Percentiles rank a stretch among this genome's conserved stretches.
These are phyloP conservation scores for Leptinotarsa texana DNA, from an alignment of 1,140 invertebrate genomes.

Conservation along the genomic window DNA sequence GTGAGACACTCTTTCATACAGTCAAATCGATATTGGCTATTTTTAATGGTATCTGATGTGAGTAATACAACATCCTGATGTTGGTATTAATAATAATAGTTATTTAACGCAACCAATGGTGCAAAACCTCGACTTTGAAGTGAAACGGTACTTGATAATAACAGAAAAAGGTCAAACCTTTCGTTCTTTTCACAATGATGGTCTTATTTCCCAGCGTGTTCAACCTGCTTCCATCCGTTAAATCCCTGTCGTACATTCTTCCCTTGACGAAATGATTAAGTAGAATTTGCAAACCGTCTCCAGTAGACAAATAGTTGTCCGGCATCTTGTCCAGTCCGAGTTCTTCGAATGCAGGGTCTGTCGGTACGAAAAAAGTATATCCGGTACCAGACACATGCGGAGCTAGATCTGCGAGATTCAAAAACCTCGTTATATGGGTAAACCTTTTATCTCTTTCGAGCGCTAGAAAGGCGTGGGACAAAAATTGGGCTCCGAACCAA, in stretches of 20 bases:
- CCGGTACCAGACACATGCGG: constrained; percentile 63
- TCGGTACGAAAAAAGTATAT: constrained; percentile 68
- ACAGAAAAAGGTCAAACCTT: constrained; percentile 47
- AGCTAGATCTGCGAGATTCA: constrained; percentile 64
- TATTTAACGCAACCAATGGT: too few relatives aligned
- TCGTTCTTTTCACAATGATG: constrained; percentile 58
- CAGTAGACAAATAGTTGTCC: constrained; percentile 63
- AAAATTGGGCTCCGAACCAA: constrained; percentile 66
- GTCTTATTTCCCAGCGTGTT: constrained; percentile 61
- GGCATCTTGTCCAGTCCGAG: constrained; percentile 61
- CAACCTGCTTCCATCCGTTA: constrained; percentile 59
- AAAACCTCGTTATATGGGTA: constrained; percentile 62
- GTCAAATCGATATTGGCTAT: too few relatives aligned
- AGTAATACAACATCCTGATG: too few relatives aligned
- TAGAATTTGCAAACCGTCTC: constrained; percentile 60
- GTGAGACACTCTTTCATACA: too few relatives aligned
- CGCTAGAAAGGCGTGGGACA: constrained; percentile 65
- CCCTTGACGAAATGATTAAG: constrained; percentile 67
- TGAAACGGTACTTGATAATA: too few relatives aligned
- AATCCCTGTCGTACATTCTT: constrained; percentile 63
- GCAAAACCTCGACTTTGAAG: too few relatives aligned
- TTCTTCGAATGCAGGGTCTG: constrained; percentile 63
- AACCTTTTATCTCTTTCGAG: constrained; percentile 62
- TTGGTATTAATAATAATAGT: too few relatives aligned
- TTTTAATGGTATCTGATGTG: too few relatives aligned